A percentile compares a stretch with the other conserved stretches of the same genome.
Conservation (phyloP, 2,888 invertebrate species). For the Habrosyne pyritoides region DNA sequence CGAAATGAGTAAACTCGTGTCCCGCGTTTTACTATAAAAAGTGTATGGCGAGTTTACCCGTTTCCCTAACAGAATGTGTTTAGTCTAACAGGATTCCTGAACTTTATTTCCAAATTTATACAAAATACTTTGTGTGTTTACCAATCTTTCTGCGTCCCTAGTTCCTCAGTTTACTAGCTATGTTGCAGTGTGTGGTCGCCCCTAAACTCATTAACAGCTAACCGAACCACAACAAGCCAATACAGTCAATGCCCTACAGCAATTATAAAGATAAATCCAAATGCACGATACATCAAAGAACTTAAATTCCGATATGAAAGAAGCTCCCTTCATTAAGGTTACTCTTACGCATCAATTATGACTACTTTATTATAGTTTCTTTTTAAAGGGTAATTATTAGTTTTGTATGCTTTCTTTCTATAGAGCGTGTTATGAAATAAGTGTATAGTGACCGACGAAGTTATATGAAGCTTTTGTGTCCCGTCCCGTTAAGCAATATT, state of each 20-base stretch:
- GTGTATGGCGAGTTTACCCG: too few species aligned
- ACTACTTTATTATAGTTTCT: constrained; percentile 2
- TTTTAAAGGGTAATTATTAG: constrained; percentile 4
- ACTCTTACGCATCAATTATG: constrained; percentile 4
- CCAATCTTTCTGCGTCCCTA: background rate
- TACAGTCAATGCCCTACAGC: constrained; percentile 2
- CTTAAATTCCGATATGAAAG: constrained; percentile 4
- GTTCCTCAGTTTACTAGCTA: background rate
- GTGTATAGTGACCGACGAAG: background rate
- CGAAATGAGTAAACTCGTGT: too few species aligned
- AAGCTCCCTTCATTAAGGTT: constrained; percentile 6
- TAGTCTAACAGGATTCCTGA: too few species aligned
- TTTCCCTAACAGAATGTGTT: too few species aligned
- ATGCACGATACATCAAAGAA: constrained; percentile 6
- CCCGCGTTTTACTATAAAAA: too few species aligned
- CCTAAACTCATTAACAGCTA: background rate
- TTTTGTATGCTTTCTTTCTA: constrained; percentile 1
- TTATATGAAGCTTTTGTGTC: background rate
- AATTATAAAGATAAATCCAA: constrained; percentile 4
- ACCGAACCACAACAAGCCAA: background rate
- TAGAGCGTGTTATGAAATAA: background rate
- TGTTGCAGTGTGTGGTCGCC: background rate
- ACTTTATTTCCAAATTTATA: too few species aligned
- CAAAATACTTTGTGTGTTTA: background rate
- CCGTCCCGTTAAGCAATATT: background rate